phyloP scores from a whole-genome alignment of 2,888 invertebrate species.

The Tethea ocularis region DNA sequence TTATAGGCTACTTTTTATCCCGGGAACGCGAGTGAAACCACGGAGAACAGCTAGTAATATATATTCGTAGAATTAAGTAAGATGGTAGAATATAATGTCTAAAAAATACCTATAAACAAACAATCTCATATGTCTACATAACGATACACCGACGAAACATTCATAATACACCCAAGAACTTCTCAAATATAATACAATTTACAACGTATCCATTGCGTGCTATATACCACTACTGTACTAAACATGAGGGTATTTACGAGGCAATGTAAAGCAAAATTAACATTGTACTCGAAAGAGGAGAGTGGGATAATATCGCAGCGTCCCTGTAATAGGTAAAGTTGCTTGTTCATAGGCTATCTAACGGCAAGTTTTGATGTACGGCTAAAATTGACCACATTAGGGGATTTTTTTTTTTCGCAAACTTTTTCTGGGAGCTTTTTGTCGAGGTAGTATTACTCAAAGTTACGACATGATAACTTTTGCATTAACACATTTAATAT shows the following conservation, averaged over 20 bases:
- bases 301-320: constrained; percentile 24
- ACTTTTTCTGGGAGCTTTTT: no score
- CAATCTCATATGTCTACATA: constrained; percentile 14
- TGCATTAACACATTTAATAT: no score
- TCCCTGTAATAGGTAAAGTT: constrained; percentile 61
- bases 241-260: neutral
- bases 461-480: neutral
- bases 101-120: no score
- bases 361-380: constrained; percentile 53
- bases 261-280: neutral
- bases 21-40: no score
- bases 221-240: neutral
- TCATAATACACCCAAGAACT: constrained; percentile 13
- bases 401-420: neutral
- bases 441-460: neutral
- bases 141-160: constrained; percentile 19
- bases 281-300: constrained; percentile 10
- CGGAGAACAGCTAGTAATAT: no score
- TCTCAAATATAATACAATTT: neutral
- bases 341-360: constrained; percentile 54
- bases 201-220: constrained; percentile 11
- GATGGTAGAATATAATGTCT: no score
- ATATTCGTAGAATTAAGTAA: no score
- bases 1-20: no score
- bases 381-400: constrained; percentile 38